Conservation (phyloP, 2,113 vertebrate species). For the Willisornis vidua region DNA sequence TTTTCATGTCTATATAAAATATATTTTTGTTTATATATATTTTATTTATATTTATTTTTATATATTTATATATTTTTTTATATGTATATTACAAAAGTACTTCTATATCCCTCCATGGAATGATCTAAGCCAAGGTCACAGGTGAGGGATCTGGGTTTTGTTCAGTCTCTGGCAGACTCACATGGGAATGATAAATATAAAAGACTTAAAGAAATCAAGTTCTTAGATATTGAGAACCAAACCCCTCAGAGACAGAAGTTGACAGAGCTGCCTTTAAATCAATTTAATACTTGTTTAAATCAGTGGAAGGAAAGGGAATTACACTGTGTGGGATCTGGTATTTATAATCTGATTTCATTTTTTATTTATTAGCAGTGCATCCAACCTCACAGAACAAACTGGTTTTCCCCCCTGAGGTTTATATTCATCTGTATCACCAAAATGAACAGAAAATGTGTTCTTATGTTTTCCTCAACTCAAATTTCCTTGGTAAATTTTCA, state of each 20-base stretch:
- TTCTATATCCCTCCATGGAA: not conserved
- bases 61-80: not conserved
- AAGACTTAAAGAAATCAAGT: not conserved
- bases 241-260: not conserved
- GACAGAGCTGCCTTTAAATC: slow-evolving; percentile 6
- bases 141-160: not conserved
- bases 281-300: slow-evolving; percentile 21
- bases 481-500: not conserved
- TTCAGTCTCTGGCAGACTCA: not conserved
- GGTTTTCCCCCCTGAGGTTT: not conserved
- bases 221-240: not conserved
- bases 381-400: not conserved
- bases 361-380: not conserved
- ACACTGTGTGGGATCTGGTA: not conserved
- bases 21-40: not conserved
- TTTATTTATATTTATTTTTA: too few species aligned
- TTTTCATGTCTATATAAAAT: not conserved
- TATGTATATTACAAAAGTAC: not conserved
- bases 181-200: not conserved
- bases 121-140: not conserved
- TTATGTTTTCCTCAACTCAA: not conserved
- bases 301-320: not conserved
- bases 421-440: not conserved
- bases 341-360: not conserved
- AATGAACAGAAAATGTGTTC: not conserved